These are phyloP conservation scores for Araneus ventricosus DNA, from an alignment of 1,140 invertebrate genomes.

Conservation along the genomic window DNA sequence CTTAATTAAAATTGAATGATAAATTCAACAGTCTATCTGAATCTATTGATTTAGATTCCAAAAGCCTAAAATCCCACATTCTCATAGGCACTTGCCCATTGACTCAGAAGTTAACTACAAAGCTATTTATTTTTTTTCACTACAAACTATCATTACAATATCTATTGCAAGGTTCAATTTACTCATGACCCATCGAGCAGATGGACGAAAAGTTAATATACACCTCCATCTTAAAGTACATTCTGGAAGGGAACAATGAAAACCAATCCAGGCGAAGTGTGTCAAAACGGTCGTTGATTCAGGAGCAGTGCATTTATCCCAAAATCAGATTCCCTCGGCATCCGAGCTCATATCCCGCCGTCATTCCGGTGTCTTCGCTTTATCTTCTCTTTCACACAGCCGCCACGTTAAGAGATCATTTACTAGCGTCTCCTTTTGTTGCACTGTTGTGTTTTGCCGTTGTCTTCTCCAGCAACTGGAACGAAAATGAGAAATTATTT, in stretches of 20 bases:
- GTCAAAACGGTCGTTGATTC: constrained; percentile 18
- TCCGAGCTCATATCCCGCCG: background rate
- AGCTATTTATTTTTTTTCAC: too few relatives aligned
- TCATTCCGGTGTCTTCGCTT: background rate
- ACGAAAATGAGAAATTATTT: constrained; percentile 16
- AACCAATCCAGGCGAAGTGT: background rate
- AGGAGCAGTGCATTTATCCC: constrained; percentile 1
- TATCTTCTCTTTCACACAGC: background rate
- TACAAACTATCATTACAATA: too few relatives aligned
- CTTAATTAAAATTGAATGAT: too few relatives aligned
- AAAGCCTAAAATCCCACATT: too few relatives aligned
- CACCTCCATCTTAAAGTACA: too few relatives aligned
- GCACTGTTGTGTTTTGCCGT: background rate
- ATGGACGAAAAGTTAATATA: too few relatives aligned
- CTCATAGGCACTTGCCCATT: too few relatives aligned
- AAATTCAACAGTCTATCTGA: too few relatives aligned
- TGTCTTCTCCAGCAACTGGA: background rate
- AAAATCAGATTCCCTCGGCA: background rate
- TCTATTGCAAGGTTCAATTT: too few relatives aligned
- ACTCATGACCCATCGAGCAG: too few relatives aligned
- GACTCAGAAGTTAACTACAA: too few relatives aligned
- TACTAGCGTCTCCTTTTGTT: background rate
- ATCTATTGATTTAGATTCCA: too few relatives aligned
- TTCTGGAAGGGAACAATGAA: background rate
- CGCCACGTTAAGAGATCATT: constrained; percentile 21